Evolutionary conservation across 2,113 vertebrate species (phyloP).

Genomic region (Mellivora capensis): DNA sequence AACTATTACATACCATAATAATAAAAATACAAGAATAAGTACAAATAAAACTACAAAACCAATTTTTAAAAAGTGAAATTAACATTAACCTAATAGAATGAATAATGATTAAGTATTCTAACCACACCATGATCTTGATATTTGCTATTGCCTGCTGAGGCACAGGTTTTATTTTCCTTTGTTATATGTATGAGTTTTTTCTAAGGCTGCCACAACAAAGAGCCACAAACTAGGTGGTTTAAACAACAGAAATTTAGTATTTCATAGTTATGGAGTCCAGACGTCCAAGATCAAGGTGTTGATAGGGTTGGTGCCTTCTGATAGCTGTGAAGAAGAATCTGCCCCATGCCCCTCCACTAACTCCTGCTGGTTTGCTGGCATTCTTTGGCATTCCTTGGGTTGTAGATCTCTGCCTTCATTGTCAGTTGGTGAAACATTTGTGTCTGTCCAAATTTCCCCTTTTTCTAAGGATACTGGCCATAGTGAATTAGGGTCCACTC

Average conservation of each 20-base stretch:
- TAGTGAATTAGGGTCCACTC: neutral
- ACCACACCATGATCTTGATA: neutral
- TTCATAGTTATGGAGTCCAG: neutral
- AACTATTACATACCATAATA: neutral
- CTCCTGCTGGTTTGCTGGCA: neutral
- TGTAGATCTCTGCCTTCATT: neutral
- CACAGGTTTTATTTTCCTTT: neutral
- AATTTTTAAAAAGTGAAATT: neutral
- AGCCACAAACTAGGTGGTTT: neutral
- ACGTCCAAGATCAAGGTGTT: neutral
- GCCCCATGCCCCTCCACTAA: accelerated
- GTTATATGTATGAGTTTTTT: neutral
- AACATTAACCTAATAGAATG: neutral
- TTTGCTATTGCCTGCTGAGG: neutral
- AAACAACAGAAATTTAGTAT: neutral
- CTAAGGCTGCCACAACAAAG: neutral
- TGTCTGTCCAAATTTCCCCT: neutral
- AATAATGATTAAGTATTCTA: neutral
- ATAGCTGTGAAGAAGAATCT: neutral
- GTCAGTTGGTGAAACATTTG: neutral
- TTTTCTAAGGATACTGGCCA: neutral
- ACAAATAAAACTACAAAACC: neutral
- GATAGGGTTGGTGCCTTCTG: neutral
- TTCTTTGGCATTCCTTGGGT: neutral
- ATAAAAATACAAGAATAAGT: neutral